Conservation (phyloP, 2,888 invertebrate species). For the Cataglyphis rosenhaueri region DNA sequence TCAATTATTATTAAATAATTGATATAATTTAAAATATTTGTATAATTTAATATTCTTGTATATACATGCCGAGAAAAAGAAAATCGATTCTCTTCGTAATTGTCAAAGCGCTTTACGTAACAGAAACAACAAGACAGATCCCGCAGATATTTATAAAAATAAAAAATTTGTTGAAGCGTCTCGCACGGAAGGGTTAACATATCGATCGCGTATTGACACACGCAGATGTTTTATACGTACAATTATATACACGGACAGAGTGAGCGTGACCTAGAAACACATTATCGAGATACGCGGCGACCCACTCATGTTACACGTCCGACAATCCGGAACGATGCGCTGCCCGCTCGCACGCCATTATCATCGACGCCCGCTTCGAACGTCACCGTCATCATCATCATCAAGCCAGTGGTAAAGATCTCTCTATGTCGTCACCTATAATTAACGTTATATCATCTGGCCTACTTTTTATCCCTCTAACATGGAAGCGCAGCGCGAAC, state of each 20-base stretch:
- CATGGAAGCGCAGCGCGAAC: neutral
- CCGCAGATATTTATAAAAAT: neutral
- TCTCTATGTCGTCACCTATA: conserved; percentile 48
- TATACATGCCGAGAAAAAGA: neutral
- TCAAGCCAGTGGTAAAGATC: conserved; percentile 21
- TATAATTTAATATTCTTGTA: too few relatives aligned
- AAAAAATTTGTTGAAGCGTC: neutral
- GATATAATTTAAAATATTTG: too few relatives aligned
- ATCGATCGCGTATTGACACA: conserved; percentile 10
- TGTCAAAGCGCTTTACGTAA: neutral
- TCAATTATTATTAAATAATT: too few relatives aligned
- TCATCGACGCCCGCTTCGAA: conserved; percentile 54
- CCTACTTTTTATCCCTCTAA: conserved; percentile 42
- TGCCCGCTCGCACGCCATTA: conserved; percentile 56
- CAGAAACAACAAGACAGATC: neutral
- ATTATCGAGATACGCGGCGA: conserved; percentile 78
- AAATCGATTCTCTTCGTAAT: neutral
- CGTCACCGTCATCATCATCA: conserved; percentile 1
- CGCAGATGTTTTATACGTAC: conserved; percentile 11
- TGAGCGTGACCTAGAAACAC: conserved; percentile 80
- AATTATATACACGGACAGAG: conserved; percentile 64
- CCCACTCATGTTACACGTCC: conserved; percentile 79
- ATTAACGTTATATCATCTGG: conserved; percentile 50
- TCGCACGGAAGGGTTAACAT: conserved; percentile 1
- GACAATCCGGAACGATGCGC: conserved; percentile 71